These are phyloP conservation scores for Sitta carolinensis DNA, from an alignment of 2,797 vertebrate species.

Conservation along the genomic window DNA sequence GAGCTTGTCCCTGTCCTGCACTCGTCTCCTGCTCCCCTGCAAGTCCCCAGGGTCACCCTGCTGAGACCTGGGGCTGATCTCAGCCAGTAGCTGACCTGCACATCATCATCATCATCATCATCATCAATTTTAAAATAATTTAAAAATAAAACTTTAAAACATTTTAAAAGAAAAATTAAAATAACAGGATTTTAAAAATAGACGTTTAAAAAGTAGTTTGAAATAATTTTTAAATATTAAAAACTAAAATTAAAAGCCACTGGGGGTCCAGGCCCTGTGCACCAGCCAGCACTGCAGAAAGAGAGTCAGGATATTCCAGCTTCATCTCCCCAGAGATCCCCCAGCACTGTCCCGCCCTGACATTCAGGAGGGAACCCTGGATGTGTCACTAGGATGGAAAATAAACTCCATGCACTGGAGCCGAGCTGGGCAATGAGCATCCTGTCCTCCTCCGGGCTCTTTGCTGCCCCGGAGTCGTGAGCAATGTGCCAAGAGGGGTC, in stretches of 20 bases:
- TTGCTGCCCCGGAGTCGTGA: not conserved
- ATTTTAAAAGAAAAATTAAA: too few species aligned
- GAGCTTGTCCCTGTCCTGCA: not conserved
- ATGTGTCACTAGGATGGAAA: not conserved
- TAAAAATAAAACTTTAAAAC: not conserved
- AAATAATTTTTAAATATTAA: not conserved
- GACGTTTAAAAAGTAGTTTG: not conserved
- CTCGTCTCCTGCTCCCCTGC: not conserved
- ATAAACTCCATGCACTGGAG: not conserved
- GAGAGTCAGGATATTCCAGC: not conserved
- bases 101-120: fast-evolving
- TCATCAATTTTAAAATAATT: not conserved
- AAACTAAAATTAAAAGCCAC: not conserved
- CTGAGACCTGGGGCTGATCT: not conserved
- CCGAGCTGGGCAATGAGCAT: not conserved
- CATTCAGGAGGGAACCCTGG: not conserved
- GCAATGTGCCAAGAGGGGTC: not conserved
- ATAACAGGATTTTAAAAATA: fast-evolving
- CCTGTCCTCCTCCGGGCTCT: not conserved
- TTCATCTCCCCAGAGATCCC: not conserved
- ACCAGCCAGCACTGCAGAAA: not conserved
- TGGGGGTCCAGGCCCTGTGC: fast-evolving
- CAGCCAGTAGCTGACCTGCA: not conserved
- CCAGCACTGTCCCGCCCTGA: fast-evolving
- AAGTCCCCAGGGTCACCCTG: not conserved